Base-by-base conservation (phyloP, 2,113 vertebrate genomes). In the Thinocorus orbignyianus region DNA sequence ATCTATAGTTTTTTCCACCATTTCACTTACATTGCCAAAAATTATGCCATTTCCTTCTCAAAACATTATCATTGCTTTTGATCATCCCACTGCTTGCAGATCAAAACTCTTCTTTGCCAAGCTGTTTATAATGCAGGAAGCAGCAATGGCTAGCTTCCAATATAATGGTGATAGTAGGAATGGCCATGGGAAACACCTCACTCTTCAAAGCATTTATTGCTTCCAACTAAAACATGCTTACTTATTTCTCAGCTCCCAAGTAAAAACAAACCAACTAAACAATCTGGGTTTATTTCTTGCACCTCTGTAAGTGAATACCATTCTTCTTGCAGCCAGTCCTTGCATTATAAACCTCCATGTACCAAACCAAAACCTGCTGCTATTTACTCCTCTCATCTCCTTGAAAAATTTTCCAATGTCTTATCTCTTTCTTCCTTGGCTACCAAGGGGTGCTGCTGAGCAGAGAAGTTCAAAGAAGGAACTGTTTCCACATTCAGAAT, bases 61-160 rank as follows among this genome's bases (percentile, higher is more conserved):
- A 96, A 90, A 95, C 58, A 80, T 83, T 96, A 86, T 95, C 84
- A 91, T 20, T 72, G 73, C 70, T 95, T 97, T 94, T 91, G 89
- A 95, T 95, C 81, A 82, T 95, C 85, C 71, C 51, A 35, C 78
- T 73, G 37, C 90, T 70, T 77, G 73, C 46, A 92, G 81, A 77
- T 77, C 79, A 88, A 91, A 88, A 88, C 49, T 46, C 7, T 66
- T 46, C 54, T 66, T 81, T 93, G 85, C 93, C 85, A 94, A 91
- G 74, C 10, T 80, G 79, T 77, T 88, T 88, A 33, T n/a, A 91
- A 88, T 10, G 4, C 74, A 94, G 81, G 84, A 95, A 94, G 78
- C 58, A 86, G 49, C n/a, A 88, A 65, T 35, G 74, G 71, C 57
- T 78, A 76, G 57, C n/a, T 68, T 94, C 61, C 77, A 91, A 15